phyloP scores from a whole-genome alignment of 2,888 invertebrate genomes.

The Pterobdella sp. region DNA sequence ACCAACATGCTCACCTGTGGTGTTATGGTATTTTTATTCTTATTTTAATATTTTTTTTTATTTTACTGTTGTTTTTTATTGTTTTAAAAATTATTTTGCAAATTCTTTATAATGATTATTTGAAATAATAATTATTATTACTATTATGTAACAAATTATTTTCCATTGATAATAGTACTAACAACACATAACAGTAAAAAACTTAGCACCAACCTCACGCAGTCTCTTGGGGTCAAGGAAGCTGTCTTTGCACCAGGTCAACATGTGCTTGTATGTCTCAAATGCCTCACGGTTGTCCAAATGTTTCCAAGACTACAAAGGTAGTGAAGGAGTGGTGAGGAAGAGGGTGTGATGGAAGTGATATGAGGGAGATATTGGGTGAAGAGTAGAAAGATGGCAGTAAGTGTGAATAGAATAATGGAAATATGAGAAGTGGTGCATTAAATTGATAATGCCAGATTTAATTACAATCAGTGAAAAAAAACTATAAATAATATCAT shows the following conservation, averaged over 20 bases:
- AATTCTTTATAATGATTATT: too few relatives aligned
- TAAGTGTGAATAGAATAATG: not conserved
- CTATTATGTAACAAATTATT: not conserved
- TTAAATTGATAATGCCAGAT: too few relatives aligned
- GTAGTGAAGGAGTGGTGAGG: not conserved
- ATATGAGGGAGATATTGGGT: too few relatives aligned
- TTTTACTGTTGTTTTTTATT: too few relatives aligned
- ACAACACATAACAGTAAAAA: not conserved
- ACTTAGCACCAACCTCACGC: conserved; percentile 41
- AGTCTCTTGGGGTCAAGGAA: conserved; percentile 44
- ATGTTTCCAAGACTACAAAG: conserved; percentile 25
- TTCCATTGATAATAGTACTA: not conserved
- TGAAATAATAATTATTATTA: not conserved
- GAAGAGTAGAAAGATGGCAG: not conserved
- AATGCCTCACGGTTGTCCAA: conserved; percentile 1
- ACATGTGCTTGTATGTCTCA: conserved; percentile 48
- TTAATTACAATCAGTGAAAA: too few relatives aligned
- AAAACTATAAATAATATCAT: too few relatives aligned
- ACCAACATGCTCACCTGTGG: conserved; percentile 9
- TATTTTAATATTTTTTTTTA: too few relatives aligned
- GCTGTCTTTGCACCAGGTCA: conserved; percentile 49
- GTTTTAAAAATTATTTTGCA: too few relatives aligned
- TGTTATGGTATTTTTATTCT: too few relatives aligned
- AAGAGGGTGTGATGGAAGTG: not conserved
- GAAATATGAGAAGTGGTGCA: not conserved